Evolutionary conservation across 92 coral and sea anemone genomes (phyloP), one percentile per base, ranked within the genome.

Genomic region (Epizoanthus ramosus): DNA sequence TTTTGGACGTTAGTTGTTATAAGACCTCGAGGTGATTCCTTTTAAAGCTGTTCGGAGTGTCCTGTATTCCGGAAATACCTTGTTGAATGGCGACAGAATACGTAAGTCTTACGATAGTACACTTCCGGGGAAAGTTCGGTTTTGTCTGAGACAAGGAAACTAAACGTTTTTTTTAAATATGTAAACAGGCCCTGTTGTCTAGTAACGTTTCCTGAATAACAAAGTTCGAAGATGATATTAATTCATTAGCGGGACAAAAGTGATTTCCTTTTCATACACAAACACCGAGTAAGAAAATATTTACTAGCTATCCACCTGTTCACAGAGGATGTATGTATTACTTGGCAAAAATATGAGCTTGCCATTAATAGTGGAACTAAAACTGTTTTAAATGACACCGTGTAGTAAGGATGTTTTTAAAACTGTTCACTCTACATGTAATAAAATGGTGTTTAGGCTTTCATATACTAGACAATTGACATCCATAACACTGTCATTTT

Each of bases 61-160:
- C 70, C 56, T 22, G 61, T 77, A 77, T 37, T 22, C 70, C 82
- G 71, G 71, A 77, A 35, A 60, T 77, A 63, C 53, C 82, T 57
- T 41, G 54, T 47, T 41, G 45, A 77, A 77, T 15, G 43, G 69
- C 71, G 37, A 77, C 50, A 47, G 63, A 60, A 15, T 39, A 61
- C 70, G 82, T 77, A 77, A 39, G 45, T 61, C n/a, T 77, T 77
- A 77, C 82, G 82, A 77, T 43, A 77, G 71, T 59, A 60, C 54
- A 8, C 82, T 77, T 77, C 82, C 82, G 82, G 57, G 63, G 82
- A 77, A 77, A 9, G 82, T 77, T 77, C 71, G 54, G 70, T 60
- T 77, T 76, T 60, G 82, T 75, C 31, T 47, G 2, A 47, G 54
- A 59, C 39, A 52, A 61, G 68, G 81, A 18, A 76, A 76, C 57